Base-by-base conservation (phyloP, 2,113 vertebrate genomes). In the Eidolon helvum region DNA sequence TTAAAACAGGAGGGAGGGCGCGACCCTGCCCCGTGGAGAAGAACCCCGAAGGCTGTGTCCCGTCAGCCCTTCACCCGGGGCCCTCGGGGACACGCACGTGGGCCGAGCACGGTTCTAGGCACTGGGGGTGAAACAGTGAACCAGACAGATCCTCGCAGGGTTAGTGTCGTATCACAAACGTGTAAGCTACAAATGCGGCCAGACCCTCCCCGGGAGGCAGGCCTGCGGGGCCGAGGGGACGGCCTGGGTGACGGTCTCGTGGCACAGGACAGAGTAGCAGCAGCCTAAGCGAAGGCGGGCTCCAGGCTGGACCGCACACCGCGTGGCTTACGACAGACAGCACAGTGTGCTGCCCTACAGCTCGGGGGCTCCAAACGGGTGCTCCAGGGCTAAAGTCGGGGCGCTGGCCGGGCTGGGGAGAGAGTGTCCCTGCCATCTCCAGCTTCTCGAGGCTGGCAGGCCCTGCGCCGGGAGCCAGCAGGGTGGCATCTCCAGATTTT, bases 291-390 rank as follows among this genome's bases (percentile, higher is more conserved):
- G 14, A 10, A 45, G 21, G 57, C 22, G 28, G 80, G 68, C 38
- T 16, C 35, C 33, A 0, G 2, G 9, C 2, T 4, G 59, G n/a
- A 35, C 4, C 11, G 2, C 38, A 16, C 7, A 0, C 4, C 6
- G 7, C 28, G 2, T 33, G 88, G 53, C 22, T 63, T 16, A 35
- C 15, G 18, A 18, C 50, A 5, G 4, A 18, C 50, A 5, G 4
- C 48, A 61, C 1, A 38, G 9, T 7, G 22, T 7, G 16, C 22
- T 16, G 12, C 8, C 93, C 28, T 30, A 5, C 6, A 24, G 28
- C n/a, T 43, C 30, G 2, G 40, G 45, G 48, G 48, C 11, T 14
- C 48, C 48, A 50, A 14, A 50, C 14, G 91, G 48, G 43, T 24
- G 35, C 35, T 1, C 14, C 0, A 0, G 57, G 72, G 72, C 43